Conservation (phyloP, 2,113 vertebrate species). For the Tetrax tetrax region DNA sequence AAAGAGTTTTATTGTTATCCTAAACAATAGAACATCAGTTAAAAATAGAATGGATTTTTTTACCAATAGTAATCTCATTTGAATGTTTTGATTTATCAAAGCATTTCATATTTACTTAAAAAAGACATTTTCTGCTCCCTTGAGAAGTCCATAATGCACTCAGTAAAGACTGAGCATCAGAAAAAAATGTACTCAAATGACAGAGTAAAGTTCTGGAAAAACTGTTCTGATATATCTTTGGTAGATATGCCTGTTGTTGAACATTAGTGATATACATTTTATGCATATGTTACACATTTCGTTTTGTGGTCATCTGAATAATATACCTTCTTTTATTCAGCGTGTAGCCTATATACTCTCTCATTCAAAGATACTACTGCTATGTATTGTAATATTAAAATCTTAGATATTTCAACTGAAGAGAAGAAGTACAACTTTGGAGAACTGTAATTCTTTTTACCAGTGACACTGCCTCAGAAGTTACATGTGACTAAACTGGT, state of each 20-base stretch:
- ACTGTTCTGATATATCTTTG: constrained; percentile 40
- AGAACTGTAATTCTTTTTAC: neutral
- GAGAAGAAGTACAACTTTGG: neutral
- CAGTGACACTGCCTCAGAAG: neutral
- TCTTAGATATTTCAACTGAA: neutral
- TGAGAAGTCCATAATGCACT: constrained; percentile 72
- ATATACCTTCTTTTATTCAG: neutral
- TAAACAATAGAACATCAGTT: constrained; percentile 48
- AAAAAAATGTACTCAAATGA: constrained; percentile 65
- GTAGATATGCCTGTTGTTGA: constrained; percentile 31
- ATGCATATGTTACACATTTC: neutral
- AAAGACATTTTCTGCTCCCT: constrained; percentile 64
- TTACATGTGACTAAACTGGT: neutral
- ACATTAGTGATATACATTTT: neutral
- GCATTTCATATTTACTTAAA: constrained; percentile 71
- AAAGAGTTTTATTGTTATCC: constrained; percentile 54
- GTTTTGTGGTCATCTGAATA: neutral
- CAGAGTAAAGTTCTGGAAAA: constrained; percentile 64
- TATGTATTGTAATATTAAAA: neutral
- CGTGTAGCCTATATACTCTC: neutral
- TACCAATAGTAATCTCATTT: constrained; percentile 59
- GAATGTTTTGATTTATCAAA: constrained; percentile 77
- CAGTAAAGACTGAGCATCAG: constrained; percentile 60
- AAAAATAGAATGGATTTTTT: constrained; percentile 28
- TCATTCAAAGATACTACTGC: neutral